Percentiles rank a stretch among this genome's conserved stretches.
Evolutionary conservation across 2,113 vertebrate species (phyloP).

Genomic region (Corydoras maculifer): DNA sequence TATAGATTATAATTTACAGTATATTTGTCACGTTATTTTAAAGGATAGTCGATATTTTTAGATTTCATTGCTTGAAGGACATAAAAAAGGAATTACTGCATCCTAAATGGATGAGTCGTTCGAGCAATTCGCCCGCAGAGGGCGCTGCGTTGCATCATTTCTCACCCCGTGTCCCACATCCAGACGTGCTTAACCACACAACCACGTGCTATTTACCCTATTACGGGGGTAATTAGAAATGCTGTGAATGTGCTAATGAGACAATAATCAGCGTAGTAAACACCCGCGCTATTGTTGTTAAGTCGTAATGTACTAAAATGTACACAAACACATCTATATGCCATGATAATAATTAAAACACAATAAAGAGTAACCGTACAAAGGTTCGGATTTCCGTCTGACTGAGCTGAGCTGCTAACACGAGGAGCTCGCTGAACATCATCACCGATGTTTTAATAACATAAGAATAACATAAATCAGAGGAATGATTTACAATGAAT

Average conservation of each 20-base stretch:
- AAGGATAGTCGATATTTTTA: too few species aligned
- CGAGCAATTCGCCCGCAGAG: slow-evolving; percentile 45
- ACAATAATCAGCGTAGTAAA: slow-evolving; percentile 62
- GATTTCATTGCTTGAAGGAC: too few species aligned
- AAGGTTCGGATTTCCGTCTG: background rate
- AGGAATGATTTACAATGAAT: too few species aligned
- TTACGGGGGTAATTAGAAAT: slow-evolving; percentile 61
- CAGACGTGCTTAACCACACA: slow-evolving; percentile 47
- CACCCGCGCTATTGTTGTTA: slow-evolving; percentile 54
- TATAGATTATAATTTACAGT: too few species aligned
- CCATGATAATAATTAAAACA: slow-evolving; percentile 44
- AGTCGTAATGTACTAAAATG: slow-evolving; percentile 50
- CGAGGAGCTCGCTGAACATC: too few species aligned
- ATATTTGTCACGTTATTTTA: too few species aligned
- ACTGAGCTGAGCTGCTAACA: background rate
- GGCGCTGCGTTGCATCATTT: slow-evolving; percentile 49
- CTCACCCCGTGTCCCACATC: slow-evolving; percentile 26
- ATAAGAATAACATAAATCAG: too few species aligned
- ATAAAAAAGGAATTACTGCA: too few species aligned
- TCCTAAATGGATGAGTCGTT: background rate
- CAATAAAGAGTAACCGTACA: slow-evolving; percentile 2
- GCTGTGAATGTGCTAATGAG: slow-evolving; percentile 64
- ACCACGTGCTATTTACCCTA: slow-evolving; percentile 60
- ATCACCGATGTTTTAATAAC: too few species aligned
- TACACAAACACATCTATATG: slow-evolving; percentile 46